Base-by-base conservation (phyloP, 2,113 vertebrate species). In the Penelope pileata region DNA sequence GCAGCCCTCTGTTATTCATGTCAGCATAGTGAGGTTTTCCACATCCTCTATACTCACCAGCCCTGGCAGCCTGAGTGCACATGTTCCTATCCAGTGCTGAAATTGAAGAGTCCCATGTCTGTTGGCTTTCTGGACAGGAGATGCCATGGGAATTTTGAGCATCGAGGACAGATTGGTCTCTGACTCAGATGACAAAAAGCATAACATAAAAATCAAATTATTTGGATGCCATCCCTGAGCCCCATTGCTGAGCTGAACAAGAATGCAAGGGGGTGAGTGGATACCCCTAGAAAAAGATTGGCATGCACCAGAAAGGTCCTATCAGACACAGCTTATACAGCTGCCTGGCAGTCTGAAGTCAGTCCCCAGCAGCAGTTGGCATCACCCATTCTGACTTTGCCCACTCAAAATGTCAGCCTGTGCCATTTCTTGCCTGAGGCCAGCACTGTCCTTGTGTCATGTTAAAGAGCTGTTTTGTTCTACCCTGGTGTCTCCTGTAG, bases 61-160 rank as follows among this genome's bases (percentile, higher is more conserved):
- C 34, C 16, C 27, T 62, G 18, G 3, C 0, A 54, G 32, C 18
- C 22, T 32, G 26, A 42, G 58, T 0, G 0, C 34, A n/a, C 15
- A 4, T 12, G 5, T 34, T 30, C n/a, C 38, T 15, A 43, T 21
- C 38, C n/a, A 51, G 0, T 8, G 34, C 23, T 32, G 40, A 86
- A 51, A 60, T 34, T 67, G 50, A 64, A 38, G 34, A 23, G 4
- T 27, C 34, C 13, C 18, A 16, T 7, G 2, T 74, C 29, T 69
- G n/a, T 6, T 62, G 60, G 13, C 3, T 19, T 47, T 62, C 51
- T n/a, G 7, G 7, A 6, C 10, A 19, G 51, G 40, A 66, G 32
- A 56, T 21, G 27, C 21, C 59, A 11, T 0, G 0, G 47, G 51
- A 73, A 86, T 51, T 51, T 9, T 24, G 29, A 63, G 21, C 45